These are phyloP conservation scores for Napeogenes inachia DNA, from an alignment of 2,888 invertebrate species.

Conservation along the genomic window DNA sequence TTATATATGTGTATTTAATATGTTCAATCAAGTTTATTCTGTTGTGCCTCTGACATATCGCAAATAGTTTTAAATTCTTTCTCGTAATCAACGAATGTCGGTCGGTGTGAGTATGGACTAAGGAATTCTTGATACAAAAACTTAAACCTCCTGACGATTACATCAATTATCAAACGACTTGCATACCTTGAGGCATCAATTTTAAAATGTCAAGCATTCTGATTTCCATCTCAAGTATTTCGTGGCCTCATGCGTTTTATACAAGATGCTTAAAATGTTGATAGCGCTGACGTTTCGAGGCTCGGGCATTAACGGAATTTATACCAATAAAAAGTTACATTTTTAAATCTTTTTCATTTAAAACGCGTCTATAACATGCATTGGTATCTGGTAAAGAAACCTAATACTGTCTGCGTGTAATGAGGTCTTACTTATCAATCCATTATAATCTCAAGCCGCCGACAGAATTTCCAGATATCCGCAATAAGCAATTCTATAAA, in stretches of 20 bases:
- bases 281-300: constrained; percentile 1
- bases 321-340: neutral
- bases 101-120: constrained; percentile 3
- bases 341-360: neutral
- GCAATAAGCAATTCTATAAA: constrained; percentile 22
- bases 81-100: neutral
- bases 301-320: neutral
- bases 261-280: constrained; percentile 4
- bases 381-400: too few relatives aligned
- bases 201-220: constrained; percentile 8
- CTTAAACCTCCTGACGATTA: constrained; percentile 2
- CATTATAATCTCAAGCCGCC: neutral
- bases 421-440: neutral
- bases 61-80: too few relatives aligned
- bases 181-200: constrained; percentile 6
- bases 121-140: constrained; percentile 2
- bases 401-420: too few relatives aligned
- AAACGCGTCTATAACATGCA: too few relatives aligned
- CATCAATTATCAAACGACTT: constrained; percentile 7
- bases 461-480: constrained; percentile 20
- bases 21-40: constrained; percentile 5
- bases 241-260: constrained; percentile 3
- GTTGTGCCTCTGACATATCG: neutral
- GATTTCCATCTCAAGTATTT: constrained; percentile 4
- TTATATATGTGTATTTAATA: neutral